Percentiles rank a stretch among this genome's conserved stretches.
Conservation (phyloP, 1,140 invertebrate genomes). For the Ips typographus region DNA sequence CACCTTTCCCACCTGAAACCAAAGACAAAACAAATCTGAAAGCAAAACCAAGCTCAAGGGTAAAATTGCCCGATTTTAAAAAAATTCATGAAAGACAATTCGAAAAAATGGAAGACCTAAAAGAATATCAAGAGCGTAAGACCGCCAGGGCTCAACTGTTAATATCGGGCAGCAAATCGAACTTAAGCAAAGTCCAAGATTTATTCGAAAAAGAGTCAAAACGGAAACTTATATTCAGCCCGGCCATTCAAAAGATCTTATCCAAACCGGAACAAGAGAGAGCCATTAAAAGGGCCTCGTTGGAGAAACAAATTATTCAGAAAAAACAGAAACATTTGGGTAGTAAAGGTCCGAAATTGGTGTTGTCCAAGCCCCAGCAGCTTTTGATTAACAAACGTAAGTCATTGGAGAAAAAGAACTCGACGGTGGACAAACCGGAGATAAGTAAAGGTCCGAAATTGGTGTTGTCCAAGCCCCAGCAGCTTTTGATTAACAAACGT, state of each 20-base stretch:
- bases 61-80: constrained; percentile 64
- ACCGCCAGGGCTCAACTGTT: constrained; percentile 54
- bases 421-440: neutral
- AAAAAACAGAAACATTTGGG: neutral
- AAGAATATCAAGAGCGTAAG: constrained; percentile 58
- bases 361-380: constrained; percentile 4
- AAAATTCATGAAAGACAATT: constrained; percentile 65
- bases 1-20: too few relatives aligned
- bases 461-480: neutral
- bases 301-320: neutral
- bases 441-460: neutral
- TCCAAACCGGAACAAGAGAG: neutral
- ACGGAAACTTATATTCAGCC: constrained; percentile 9
- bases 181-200: neutral
- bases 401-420: neutral
- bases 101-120: constrained; percentile 63
- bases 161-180: constrained; percentile 37
- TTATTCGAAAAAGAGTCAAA: constrained; percentile 8
- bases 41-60: neutral
- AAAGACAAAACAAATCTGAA: too few relatives aligned
- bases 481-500: constrained; percentile 1
- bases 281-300: neutral
- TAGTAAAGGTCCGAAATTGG: neutral
- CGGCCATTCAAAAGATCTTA: neutral
- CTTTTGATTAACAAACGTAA: constrained; percentile 1